Percentiles rank a stretch among this genome's conserved stretches.
These are phyloP conservation scores for Pantherophis alleghaniensis DNA, from an alignment of 2,797 vertebrate genomes.

Conservation along the genomic window DNA sequence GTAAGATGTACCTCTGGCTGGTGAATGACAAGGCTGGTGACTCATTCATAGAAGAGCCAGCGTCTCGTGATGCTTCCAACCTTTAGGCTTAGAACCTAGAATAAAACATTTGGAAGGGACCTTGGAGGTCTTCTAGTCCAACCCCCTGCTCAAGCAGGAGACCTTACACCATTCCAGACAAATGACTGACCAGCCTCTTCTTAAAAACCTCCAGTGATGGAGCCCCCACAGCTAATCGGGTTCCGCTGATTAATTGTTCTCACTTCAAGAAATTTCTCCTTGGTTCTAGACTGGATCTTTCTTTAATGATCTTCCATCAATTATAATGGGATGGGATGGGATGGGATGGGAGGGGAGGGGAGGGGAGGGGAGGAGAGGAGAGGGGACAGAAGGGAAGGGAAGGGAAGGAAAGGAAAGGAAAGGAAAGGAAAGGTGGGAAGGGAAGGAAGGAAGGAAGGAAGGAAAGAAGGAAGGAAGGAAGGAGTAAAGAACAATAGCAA, in stretches of 20 bases:
- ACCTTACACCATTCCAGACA: background rate
- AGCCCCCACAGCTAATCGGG: background rate
- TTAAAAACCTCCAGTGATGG: background rate
- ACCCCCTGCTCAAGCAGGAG: background rate
- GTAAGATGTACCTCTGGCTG: background rate
- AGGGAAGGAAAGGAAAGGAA: too few species aligned
- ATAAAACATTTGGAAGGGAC: background rate
- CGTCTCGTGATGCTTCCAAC: background rate
- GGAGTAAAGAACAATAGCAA: too few species aligned
- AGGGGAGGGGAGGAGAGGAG: fast-evolving
- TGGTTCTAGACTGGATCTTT: background rate
- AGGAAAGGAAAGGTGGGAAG: too few species aligned
- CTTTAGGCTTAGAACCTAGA: background rate
- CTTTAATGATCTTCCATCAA: background rate
- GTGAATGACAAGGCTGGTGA: background rate
- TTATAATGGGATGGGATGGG: too few species aligned
- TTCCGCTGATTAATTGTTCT: background rate
- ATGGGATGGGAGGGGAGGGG: fast-evolving
- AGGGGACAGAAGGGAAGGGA: fast-evolving
- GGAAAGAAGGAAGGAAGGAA: too few species aligned
- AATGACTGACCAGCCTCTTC: background rate
- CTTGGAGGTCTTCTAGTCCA: background rate
- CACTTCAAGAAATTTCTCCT: background rate
- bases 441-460: too few species aligned
- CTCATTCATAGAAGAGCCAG: background rate